phyloP scores from a whole-genome alignment of 2,888 invertebrate genomes.

The Chrysolina oricalcia region DNA sequence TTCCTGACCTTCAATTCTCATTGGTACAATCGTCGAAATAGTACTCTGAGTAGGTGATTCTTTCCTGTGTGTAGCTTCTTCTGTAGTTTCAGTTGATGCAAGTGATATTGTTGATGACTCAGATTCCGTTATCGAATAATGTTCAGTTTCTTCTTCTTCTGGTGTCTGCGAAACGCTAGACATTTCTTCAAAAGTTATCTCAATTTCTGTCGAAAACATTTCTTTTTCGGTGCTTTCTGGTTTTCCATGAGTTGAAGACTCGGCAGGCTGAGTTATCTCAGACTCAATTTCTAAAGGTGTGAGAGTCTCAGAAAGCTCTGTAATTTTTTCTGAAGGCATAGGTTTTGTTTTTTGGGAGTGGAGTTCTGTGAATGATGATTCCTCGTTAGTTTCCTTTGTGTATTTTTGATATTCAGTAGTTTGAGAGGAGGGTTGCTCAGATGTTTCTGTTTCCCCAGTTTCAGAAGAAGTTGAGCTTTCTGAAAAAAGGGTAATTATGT shows the following conservation, averaged over 20 bases:
- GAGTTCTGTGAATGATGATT: not conserved
- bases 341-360: not conserved
- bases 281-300: not conserved
- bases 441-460: not conserved
- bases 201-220: not conserved
- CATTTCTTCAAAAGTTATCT: not conserved
- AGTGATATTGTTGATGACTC: not conserved
- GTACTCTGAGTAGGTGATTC: not conserved
- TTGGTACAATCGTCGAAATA: not conserved
- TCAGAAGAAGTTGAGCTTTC: not conserved
- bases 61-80: not conserved
- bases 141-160: not conserved
- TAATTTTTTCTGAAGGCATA: not conserved
- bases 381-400: not conserved
- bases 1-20: too few relatives aligned
- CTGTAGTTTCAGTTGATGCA: not conserved
- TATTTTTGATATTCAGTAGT: not conserved
- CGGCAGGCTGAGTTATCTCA: not conserved
- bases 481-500: not conserved
- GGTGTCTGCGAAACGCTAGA: not conserved
- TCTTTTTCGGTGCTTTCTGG: too few relatives aligned
- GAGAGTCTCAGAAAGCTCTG: too few relatives aligned
- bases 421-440: not conserved
- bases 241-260: too few relatives aligned
- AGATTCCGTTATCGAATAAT: not conserved